Evolutionary conservation across 2,113 vertebrate species (phyloP).

Genomic region (Acanthisitta chloris): DNA sequence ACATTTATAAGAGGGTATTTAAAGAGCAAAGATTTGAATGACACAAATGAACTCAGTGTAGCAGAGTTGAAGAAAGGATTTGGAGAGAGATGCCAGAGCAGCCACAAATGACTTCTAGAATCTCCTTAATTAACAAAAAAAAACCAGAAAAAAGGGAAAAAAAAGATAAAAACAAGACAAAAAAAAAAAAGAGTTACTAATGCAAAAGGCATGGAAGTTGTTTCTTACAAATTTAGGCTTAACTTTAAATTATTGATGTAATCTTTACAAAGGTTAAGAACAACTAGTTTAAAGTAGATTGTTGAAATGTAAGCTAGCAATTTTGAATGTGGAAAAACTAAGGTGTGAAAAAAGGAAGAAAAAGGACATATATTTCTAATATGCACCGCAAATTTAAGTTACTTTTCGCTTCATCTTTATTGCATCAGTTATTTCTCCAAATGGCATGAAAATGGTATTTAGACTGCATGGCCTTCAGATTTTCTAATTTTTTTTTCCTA

Average conservation of each 20-base stretch:
- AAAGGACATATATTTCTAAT: neutral
- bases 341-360: neutral
- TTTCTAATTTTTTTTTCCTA: neutral
- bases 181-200: neutral
- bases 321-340: neutral
- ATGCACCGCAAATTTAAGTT: neutral
- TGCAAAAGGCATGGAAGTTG: conserved; percentile 5
- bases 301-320: conserved; percentile 27
- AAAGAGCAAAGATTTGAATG: conserved; percentile 75
- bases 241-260: conserved; percentile 62
- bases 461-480: neutral
- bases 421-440: neutral
- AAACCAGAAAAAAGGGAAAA: too few relatives aligned
- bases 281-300: conserved; percentile 58
- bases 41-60: conserved; percentile 67
- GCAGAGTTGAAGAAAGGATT: conserved; percentile 54
- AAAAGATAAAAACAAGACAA: too few relatives aligned
- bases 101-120: conserved; percentile 65
- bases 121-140: conserved; percentile 63
- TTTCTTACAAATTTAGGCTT: conserved; percentile 58
- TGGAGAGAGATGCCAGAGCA: conserved; percentile 57
- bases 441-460: neutral
- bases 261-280: conserved; percentile 42
- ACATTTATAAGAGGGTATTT: conserved; percentile 76
- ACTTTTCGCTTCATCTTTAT: neutral